These are phyloP conservation scores for Sylvietta virens DNA, from an alignment of 2,113 vertebrate genomes.

Conservation along the genomic window DNA sequence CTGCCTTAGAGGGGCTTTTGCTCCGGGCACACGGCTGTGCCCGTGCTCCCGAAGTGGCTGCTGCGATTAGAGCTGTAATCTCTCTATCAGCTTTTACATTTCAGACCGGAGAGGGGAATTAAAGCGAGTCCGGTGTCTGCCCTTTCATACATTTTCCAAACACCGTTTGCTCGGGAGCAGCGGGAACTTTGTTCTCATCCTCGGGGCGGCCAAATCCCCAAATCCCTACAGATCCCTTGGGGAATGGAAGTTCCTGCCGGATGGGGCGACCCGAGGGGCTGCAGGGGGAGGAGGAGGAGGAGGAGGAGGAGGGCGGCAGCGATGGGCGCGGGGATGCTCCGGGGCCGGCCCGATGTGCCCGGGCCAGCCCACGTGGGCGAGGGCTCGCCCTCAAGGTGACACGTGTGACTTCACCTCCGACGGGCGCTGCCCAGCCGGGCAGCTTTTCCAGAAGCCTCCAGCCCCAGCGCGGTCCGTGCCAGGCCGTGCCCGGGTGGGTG, in stretches of 20 bases:
- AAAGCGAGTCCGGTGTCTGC: fast-evolving
- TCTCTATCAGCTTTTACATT: background rate
- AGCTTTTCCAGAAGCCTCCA: fast-evolving
- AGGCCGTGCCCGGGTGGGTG: too few relatives aligned
- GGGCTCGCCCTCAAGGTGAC: background rate
- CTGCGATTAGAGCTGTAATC: conserved; percentile 20
- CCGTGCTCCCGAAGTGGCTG: background rate
- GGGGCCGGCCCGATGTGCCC: background rate
- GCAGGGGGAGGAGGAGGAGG: background rate
- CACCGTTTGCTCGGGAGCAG: background rate
- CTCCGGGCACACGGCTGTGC: background rate
- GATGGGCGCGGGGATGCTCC: background rate
- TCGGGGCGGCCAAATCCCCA: fast-evolving
- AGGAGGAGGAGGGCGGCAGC: background rate
- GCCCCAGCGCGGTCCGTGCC: fast-evolving
- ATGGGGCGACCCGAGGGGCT: fast-evolving
- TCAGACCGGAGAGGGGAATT: background rate
- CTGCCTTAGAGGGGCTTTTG: background rate
- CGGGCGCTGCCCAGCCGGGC: too few relatives aligned
- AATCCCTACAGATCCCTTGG: background rate
- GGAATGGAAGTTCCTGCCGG: fast-evolving
- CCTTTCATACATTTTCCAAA: fast-evolving
- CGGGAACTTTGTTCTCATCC: background rate
- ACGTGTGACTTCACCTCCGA: background rate
- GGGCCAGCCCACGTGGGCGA: background rate